Base-by-base conservation (phyloP, 2,797 vertebrate species). In the Danionella dracula region DNA sequence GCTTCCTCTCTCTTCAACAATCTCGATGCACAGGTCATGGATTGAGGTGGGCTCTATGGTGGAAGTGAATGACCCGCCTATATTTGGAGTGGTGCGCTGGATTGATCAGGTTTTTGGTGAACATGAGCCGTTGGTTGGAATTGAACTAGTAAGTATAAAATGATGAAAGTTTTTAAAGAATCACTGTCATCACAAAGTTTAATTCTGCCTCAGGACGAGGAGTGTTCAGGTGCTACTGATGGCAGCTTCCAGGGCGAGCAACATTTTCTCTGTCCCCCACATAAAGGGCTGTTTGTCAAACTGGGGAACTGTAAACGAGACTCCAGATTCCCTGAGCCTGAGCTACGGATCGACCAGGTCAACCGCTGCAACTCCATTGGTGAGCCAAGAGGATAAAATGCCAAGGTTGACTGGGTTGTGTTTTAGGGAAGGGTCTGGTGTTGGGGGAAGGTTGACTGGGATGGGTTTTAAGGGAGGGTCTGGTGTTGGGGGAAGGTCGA, bases 311-410 rank as follows among this genome's bases (percentile, higher is more conserved):
- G 90, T 11, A 83, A 89, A 8, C 82, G 90, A 1, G 91, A 93
- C 74, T 91, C 91, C 19, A 78, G 91, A 13, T 93, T 93, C 37
- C 89, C 88, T 0, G 84, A 76, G 0, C 83, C 89, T 0, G 88
- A 91, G 73, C 76, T 68, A 0, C 85, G 82, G 0, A 82, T 88
- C 68, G 90, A 93, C 77, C 91, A 88, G 42, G 88, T 93, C 71
- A 86, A 88, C 38, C 84, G 90, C 10, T 92, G 90, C 84, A 92
- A 93, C 83, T 92, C 91, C 0, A 86, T 93, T 66, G 90, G 92
- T 74, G 46, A 15, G 20, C 4, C n/a, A n/a, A n/a, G n/a, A n/a
- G n/a, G n/a, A n/a, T n/a, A n/a, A n/a, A n/a, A n/a, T n/a, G n/a
- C n/a, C n/a, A n/a, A n/a, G n/a, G n/a, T n/a, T n/a, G n/a, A n/a